Evolutionary conservation across 1,140 invertebrate species (phyloP), one percentile per base, ranked within the genome.

Genomic region (Drosophila guanche): DNA sequence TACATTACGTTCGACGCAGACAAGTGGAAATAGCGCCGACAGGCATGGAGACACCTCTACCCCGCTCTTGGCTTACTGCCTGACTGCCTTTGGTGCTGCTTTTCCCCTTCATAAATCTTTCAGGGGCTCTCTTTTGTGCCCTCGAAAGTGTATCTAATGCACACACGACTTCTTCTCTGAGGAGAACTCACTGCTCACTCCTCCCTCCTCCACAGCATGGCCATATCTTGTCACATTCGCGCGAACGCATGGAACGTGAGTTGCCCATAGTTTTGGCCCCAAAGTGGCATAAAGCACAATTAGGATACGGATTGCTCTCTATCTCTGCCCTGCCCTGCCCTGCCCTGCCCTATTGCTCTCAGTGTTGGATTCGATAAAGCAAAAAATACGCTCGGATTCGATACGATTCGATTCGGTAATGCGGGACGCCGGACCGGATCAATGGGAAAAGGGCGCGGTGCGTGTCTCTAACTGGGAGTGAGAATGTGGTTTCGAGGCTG

Each of bases 1-100:
- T 68, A 73, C 79, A 83, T 85, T 76, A 72, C 51, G 60, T 56
- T 47, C 50, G 37, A 77, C 46, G 70, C 66, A 62, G 54, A 66
- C 66, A 72, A 78, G 56, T 65, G 75, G 67, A 78, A 78, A 60
- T 58, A 70, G 66, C 53, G 70, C 72, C 58, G 72, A 61, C 58
- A 61, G 42, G n/a, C 14, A 47, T 55, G 42, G 23, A 6, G 8
- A 33, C 12, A 6, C 12, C 29, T 23, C 47, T 12, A 5, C n/a
- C 16, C 16, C 8, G 5, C 6, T 27, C 8, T 1, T 3, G 4
- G 8, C 8, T 5, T 20, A 16, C 8, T 12, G 16, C 51, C 10
- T 8, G 12, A 4, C 14, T 29, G 29, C 5, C 5, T 16, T 33
- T 23, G 29, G 14, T 29, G 29, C 50, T 29, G 33, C 14, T 37